Percentiles rank a stretch among this genome's conserved stretches.
Evolutionary conservation across 2,797 vertebrate genomes (phyloP).

Genomic region (Anabacerthia variegaticeps): DNA sequence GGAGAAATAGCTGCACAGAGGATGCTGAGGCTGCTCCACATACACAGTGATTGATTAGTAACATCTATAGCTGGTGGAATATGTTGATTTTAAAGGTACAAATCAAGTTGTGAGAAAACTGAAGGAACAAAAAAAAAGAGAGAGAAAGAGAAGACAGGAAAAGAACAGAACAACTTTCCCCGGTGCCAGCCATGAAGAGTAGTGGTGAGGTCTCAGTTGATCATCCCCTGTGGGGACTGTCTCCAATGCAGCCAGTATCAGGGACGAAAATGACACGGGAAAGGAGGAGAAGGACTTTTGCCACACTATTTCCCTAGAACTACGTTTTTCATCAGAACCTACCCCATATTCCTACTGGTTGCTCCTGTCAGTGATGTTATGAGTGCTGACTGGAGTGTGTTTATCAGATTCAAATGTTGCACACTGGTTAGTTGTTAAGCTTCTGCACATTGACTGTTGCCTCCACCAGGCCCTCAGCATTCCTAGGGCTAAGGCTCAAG

Average conservation of each 20-base stretch:
- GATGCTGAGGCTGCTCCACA: neutral
- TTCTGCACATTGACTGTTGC: neutral
- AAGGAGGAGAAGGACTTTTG: neutral
- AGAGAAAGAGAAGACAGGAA: neutral
- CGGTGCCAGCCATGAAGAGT: neutral
- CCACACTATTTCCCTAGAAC: neutral
- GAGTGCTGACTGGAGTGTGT: neutral
- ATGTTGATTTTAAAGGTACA: neutral
- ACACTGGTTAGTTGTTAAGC: neutral
- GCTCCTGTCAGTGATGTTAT: neutral
- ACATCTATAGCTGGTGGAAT: neutral
- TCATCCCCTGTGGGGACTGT: accelerated
- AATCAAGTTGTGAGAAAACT: neutral
- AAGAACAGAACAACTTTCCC: neutral
- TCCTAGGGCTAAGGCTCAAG: neutral
- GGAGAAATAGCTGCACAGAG: neutral
- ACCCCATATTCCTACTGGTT: neutral
- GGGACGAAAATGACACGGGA: neutral
- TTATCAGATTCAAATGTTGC: neutral
- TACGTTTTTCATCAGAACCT: neutral
- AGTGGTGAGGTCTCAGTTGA: neutral
- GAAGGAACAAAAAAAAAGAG: neutral
- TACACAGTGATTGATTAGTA: neutral
- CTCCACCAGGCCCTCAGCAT: neutral
- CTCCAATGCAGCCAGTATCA: neutral